A percentile compares a stretch with the other conserved stretches of the same genome.
Evolutionary conservation across 2,797 vertebrate genomes (phyloP).

Genomic region (Hydrolagus colliei): DNA sequence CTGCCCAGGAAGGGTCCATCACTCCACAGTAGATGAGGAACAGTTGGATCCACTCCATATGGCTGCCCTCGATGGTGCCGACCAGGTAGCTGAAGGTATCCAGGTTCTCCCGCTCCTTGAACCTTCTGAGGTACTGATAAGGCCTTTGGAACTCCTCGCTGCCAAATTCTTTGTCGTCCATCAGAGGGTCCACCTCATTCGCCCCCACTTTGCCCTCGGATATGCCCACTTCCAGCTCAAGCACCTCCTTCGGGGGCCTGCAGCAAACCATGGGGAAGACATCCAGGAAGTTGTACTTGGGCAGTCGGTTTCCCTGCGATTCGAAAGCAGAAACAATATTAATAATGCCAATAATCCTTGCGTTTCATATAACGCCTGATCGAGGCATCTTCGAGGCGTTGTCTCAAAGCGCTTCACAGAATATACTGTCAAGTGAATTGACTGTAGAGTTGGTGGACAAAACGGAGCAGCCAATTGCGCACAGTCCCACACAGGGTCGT

Average conservation of each 20-base stretch:
- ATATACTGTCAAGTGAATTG: too few species aligned
- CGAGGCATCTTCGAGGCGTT: too few species aligned
- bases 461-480: too few species aligned
- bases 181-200: constrained; percentile 56
- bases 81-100: constrained; percentile 62
- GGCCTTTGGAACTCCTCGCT: constrained; percentile 82
- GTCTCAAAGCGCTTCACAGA: too few species aligned
- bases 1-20: constrained; percentile 81
- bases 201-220: constrained; percentile 35
- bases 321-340: not conserved
- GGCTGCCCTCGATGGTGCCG: constrained; percentile 60
- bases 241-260: constrained; percentile 78
- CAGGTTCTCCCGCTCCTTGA: constrained; percentile 56
- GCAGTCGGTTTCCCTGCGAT: constrained; percentile 47
- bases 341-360: too few species aligned
- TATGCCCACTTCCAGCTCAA: constrained; percentile 56
- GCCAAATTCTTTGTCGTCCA: constrained; percentile 72
- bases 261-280: constrained; percentile 82
- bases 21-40: constrained; percentile 83
- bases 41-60: constrained; percentile 74
- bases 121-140: constrained; percentile 80
- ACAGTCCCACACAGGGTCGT: too few species aligned
- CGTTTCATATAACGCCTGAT: too few species aligned
- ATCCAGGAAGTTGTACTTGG: constrained; percentile 61
- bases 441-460: too few species aligned